phyloP scores from a whole-genome alignment of 2,113 vertebrate species.

The Ptychochromis oligacanthus region DNA sequence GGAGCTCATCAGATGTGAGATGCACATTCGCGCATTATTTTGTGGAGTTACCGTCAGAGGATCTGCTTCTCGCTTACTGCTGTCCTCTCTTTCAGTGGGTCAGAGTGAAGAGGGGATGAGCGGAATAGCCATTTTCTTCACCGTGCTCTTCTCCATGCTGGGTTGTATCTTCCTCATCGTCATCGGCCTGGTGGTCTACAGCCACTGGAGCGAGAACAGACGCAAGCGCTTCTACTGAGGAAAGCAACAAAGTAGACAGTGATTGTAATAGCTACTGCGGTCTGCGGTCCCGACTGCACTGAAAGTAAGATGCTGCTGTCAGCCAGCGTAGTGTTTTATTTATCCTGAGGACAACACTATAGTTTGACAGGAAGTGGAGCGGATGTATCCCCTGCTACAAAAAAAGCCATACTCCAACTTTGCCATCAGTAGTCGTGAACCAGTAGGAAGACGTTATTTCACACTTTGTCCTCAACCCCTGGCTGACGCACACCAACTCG shows the following conservation, averaged over 20 bases:
- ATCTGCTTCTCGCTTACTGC: background rate
- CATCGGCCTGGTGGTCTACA: slow-evolving; percentile 89
- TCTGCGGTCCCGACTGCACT: background rate
- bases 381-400: background rate
- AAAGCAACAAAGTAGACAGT: background rate
- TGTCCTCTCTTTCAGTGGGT: slow-evolving; percentile 69
- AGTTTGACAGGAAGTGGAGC: slow-evolving; percentile 15
- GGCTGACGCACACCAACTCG: slow-evolving; percentile 34
- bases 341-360: background rate
- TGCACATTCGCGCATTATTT: background rate
- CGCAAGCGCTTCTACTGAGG: slow-evolving; percentile 96
- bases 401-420: slow-evolving; percentile 21
- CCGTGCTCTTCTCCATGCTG: slow-evolving; percentile 91
- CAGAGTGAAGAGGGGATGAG: slow-evolving; percentile 82
- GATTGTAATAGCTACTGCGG: background rate
- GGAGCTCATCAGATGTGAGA: slow-evolving; percentile 83
- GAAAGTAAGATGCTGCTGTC: slow-evolving; percentile 7
- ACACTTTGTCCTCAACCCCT: background rate
- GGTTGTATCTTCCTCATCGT: slow-evolving; percentile 89
- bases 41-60: background rate
- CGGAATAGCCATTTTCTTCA: slow-evolving; percentile 88
- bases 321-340: background rate
- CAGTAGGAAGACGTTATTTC: slow-evolving; percentile 3
- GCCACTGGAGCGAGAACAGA: slow-evolving; percentile 93
- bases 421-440: slow-evolving; percentile 14